Evolutionary conservation across 2,888 invertebrate genomes (phyloP).

Genomic region (Nomada ruficornis): DNA sequence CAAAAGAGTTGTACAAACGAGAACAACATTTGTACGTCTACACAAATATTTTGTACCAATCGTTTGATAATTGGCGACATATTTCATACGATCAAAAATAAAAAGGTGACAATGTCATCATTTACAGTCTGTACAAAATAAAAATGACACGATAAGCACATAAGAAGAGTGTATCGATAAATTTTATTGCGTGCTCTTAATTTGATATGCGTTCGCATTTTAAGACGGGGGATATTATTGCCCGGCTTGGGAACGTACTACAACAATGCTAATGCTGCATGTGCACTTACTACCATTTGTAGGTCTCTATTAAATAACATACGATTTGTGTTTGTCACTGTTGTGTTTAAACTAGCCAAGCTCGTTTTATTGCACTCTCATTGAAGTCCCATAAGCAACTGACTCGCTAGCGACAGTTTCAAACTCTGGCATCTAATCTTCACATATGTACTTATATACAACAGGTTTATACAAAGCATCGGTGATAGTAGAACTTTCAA

Average conservation of each 20-base stretch:
- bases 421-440: not conserved
- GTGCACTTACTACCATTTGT: not conserved
- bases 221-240: not conserved
- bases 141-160: not conserved
- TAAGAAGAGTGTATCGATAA: not conserved
- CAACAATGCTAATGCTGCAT: not conserved
- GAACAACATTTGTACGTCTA: not conserved
- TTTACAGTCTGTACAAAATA: not conserved
- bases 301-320: not conserved
- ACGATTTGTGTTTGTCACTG: slow-evolving; percentile 21
- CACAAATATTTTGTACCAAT: not conserved
- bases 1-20: not conserved
- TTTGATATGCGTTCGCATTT: not conserved
- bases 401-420: not conserved
- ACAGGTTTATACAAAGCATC: not conserved
- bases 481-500: not conserved
- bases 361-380: slow-evolving; percentile 13
- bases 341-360: not conserved
- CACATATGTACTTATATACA: not conserved
- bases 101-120: not conserved
- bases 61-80: not conserved
- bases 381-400: slow-evolving; percentile 26
- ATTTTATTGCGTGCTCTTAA: not conserved
- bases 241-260: not conserved
- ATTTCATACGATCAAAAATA: not conserved